These are phyloP conservation scores for Colossoma macropomum DNA, from an alignment of 2,113 vertebrate genomes.

Conservation along the genomic window DNA sequence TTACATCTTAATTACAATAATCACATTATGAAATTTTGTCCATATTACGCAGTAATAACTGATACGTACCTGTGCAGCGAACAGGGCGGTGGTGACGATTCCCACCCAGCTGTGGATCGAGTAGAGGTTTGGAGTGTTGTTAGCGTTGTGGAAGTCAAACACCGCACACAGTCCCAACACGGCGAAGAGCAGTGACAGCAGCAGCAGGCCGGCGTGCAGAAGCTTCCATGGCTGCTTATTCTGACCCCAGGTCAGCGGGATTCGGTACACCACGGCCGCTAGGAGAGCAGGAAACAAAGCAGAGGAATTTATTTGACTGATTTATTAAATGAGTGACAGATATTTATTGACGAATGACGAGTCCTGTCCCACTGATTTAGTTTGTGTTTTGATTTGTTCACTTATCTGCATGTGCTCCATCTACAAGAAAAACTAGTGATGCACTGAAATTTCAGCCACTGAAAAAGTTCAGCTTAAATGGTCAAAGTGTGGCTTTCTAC, in stretches of 20 bases:
- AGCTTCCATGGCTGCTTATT: slow-evolving; percentile 90
- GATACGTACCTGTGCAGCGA: slow-evolving; percentile 84
- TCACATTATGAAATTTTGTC: too few species aligned
- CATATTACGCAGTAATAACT: too few species aligned
- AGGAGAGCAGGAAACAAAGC: slow-evolving; percentile 42
- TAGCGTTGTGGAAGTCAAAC: slow-evolving; percentile 79
- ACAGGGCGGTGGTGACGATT: slow-evolving; percentile 80
- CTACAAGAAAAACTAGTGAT: too few species aligned
- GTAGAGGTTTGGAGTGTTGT: slow-evolving; percentile 80
- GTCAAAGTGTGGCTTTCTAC: too few species aligned
- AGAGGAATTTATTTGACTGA: background rate
- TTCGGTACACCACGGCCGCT: slow-evolving; percentile 87
- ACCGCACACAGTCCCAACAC: slow-evolving; percentile 86
- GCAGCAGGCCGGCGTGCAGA: slow-evolving; percentile 78
- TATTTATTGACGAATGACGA: too few species aligned
- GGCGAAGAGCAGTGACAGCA: slow-evolving; percentile 73
- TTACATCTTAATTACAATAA: too few species aligned
- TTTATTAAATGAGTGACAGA: too few species aligned
- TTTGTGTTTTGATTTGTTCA: background rate
- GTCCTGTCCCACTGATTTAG: too few species aligned
- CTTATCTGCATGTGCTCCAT: too few species aligned
- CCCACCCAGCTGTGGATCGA: slow-evolving; percentile 96
- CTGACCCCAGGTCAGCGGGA: slow-evolving; percentile 83
- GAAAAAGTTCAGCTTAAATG: too few species aligned
- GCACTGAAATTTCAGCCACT: too few species aligned